Conservation (phyloP, 2,113 vertebrate genomes). For the Peromyscus maniculatus region DNA sequence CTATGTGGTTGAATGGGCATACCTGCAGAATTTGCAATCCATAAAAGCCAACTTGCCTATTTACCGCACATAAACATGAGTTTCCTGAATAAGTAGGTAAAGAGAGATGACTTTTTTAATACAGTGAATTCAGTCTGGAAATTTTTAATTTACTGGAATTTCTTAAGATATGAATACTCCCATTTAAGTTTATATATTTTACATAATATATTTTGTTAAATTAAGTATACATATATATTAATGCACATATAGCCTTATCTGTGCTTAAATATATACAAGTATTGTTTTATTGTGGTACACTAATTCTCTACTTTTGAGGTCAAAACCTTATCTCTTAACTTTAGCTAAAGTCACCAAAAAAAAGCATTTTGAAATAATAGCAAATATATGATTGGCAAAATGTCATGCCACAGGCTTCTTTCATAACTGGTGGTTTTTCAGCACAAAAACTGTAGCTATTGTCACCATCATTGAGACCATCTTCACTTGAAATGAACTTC, state of each 20-base stretch:
- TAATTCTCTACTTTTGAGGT: neutral
- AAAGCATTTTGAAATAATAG: neutral
- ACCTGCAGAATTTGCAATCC: neutral
- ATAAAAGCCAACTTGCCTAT: neutral
- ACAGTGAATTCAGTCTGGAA: conserved; percentile 10
- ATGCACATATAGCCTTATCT: too few species aligned
- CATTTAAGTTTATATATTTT: neutral
- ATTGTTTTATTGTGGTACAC: neutral
- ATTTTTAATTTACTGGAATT: neutral
- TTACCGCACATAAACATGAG: neutral
- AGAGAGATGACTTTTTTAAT: conserved; percentile 7
- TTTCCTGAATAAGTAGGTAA: neutral
- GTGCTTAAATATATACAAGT: neutral
- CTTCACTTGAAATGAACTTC: neutral
- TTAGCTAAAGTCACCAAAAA: conserved; percentile 21
- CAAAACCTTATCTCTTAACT: conserved; percentile 11
- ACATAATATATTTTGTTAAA: neutral
- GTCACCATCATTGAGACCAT: neutral
- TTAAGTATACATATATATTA: neutral
- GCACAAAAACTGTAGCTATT: neutral
- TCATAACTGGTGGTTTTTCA: conserved; percentile 17
- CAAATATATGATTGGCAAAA: neutral
- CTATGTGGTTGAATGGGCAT: neutral
- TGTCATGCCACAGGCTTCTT: neutral
- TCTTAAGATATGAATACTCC: neutral